Conservation (phyloP, 2,888 invertebrate genomes). For the Sinohyriopsis cumingii region DNA sequence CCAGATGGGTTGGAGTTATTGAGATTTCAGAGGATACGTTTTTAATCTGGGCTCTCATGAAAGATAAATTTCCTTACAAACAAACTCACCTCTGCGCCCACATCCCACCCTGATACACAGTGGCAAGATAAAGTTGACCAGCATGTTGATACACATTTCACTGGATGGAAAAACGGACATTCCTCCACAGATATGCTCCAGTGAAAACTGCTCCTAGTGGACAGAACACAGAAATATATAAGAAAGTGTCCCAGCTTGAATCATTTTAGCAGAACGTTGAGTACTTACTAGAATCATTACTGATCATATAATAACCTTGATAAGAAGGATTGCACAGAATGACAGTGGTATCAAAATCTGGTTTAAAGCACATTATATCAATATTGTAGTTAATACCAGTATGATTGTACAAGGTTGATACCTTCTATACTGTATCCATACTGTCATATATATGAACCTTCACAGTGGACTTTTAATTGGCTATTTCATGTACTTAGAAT, state of each 20-base stretch:
- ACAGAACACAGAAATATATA: not conserved
- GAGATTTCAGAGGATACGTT: not conserved
- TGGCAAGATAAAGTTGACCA: constrained; percentile 97
- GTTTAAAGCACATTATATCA: too few species aligned
- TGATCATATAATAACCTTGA: not conserved
- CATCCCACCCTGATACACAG: constrained; percentile 95
- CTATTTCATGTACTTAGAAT: too few species aligned
- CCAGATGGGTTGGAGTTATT: not conserved
- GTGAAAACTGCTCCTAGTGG: constrained; percentile 70
- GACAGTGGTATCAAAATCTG: not conserved
- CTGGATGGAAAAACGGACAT: constrained; percentile 89
- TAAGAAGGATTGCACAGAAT: not conserved
- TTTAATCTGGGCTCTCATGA: not conserved
- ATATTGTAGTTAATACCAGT: too few species aligned
- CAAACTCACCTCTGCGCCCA: constrained; percentile 87
- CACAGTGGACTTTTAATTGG: too few species aligned
- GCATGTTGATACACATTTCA: constrained; percentile 93
- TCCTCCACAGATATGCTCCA: constrained; percentile 96
- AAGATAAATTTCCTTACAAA: not conserved
- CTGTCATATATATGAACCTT: too few species aligned
- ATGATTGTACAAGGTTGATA: too few species aligned
- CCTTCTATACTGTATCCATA: too few species aligned
- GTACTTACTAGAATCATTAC: too few species aligned
- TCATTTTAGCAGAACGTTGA: too few species aligned
- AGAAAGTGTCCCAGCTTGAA: not conserved